These are phyloP conservation scores for Taxidea taxus DNA, from an alignment of 2,113 vertebrate genomes.

Conservation along the genomic window DNA sequence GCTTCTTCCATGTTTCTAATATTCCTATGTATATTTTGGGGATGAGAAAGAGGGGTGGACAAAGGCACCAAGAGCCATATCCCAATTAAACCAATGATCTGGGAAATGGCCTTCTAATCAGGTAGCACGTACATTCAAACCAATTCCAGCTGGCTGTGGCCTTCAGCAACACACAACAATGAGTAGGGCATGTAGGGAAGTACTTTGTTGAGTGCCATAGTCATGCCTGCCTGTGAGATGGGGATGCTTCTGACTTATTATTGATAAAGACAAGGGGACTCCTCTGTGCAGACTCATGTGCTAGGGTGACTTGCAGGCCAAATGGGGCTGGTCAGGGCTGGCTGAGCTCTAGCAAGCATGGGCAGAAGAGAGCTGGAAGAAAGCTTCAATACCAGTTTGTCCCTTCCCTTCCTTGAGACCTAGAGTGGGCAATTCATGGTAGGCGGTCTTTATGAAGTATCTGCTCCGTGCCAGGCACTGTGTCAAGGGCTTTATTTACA, in stretches of 20 bases:
- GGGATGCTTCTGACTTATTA: not conserved
- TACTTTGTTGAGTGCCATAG: not conserved
- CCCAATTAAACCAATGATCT: not conserved
- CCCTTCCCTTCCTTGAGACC: not conserved
- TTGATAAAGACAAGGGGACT: not conserved
- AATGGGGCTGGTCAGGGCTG: not conserved
- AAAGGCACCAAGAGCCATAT: not conserved
- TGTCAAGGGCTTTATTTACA: not conserved
- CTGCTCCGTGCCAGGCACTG: not conserved
- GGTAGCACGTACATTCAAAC: not conserved
- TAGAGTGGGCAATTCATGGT: not conserved
- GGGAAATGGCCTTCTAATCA: not conserved
- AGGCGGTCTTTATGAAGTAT: not conserved
- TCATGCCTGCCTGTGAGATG: not conserved
- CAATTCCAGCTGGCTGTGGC: not conserved
- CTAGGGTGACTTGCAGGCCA: not conserved
- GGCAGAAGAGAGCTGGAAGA: not conserved
- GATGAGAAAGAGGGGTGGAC: not conserved
- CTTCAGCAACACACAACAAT: not conserved
- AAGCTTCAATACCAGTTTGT: not conserved
- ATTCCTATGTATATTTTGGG: not conserved
- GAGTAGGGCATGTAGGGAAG: rapidly evolving
- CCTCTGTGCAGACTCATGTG: not conserved
- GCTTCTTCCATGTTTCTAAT: not conserved
- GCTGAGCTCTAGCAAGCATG: not conserved